Conservation (phyloP, 2,797 vertebrate species). For the Hybognathus amarus region DNA sequence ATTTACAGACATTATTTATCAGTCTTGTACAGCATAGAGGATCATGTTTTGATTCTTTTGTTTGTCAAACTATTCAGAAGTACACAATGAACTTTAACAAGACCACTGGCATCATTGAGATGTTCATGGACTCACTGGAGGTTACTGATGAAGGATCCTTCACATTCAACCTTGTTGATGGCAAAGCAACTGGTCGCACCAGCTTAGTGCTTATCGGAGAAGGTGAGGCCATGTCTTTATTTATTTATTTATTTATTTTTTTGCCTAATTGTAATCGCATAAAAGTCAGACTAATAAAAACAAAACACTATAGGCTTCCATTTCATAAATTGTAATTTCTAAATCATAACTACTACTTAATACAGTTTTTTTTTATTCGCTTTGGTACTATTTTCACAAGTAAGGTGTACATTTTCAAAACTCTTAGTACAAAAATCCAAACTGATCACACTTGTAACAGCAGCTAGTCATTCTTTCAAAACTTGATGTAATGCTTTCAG, state of each 20-base stretch:
- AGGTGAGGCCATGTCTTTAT: constrained; percentile 72
- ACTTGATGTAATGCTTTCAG: no score
- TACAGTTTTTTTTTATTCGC: no score
- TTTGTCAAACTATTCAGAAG: constrained; percentile 81
- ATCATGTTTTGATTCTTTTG: neutral
- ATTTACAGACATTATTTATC: neutral
- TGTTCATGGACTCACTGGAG: constrained; percentile 95
- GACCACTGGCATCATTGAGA: constrained; percentile 89
- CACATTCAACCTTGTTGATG: constrained; percentile 95
- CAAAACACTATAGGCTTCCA: neutral
- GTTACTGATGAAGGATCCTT: constrained; percentile 95
- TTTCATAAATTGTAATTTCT: neutral
- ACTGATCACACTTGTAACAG: no score
- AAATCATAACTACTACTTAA: no score
- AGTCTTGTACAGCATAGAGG: neutral
- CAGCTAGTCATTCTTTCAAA: no score
- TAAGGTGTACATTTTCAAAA: no score
- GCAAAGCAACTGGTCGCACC: constrained; percentile 93
- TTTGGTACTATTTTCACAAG: no score
- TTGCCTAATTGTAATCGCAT: no score
- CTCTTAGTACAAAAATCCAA: no score
- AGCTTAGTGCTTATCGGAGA: constrained; percentile 96
- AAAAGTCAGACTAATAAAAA: neutral
- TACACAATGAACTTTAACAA: constrained; percentile 92
- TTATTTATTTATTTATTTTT: neutral